A percentile compares a stretch with the other conserved stretches of the same genome.
These are phyloP conservation scores for Tupaia tana DNA, from an alignment of 2,113 vertebrate genomes.

Conservation along the genomic window DNA sequence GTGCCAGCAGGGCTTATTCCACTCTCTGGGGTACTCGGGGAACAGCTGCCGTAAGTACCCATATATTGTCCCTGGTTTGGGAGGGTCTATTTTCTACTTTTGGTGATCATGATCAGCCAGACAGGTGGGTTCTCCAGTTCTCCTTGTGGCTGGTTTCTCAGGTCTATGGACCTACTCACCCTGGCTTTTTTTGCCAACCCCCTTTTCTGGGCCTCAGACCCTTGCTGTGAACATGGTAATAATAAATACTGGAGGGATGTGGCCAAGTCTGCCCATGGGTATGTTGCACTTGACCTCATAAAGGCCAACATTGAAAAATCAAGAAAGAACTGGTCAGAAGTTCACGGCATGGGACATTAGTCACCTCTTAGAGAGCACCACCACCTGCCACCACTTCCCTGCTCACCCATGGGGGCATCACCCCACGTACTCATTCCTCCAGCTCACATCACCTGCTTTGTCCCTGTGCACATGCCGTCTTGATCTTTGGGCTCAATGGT, in stretches of 20 bases:
- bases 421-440: not conserved
- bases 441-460: not conserved
- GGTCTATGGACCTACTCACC: not conserved
- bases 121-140: not conserved
- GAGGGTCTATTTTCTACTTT: not conserved
- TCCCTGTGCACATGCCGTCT: not conserved
- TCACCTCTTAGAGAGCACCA: not conserved
- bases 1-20: too few relatives aligned
- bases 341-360: not conserved
- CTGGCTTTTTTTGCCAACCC: not conserved
- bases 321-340: not conserved
- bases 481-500: not conserved
- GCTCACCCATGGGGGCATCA: not conserved
- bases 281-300: not conserved
- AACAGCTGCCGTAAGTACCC: not conserved
- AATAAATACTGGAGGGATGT: not conserved
- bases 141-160: not conserved
- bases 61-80: not conserved
- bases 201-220: not conserved
- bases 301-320: not conserved
- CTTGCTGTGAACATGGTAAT: not conserved
- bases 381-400: not conserved
- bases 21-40: not conserved
- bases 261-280: not conserved
- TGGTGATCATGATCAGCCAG: not conserved